Evolutionary conservation across 2,888 invertebrate genomes (phyloP).

Genomic region (Microlaimidae sp.): DNA sequence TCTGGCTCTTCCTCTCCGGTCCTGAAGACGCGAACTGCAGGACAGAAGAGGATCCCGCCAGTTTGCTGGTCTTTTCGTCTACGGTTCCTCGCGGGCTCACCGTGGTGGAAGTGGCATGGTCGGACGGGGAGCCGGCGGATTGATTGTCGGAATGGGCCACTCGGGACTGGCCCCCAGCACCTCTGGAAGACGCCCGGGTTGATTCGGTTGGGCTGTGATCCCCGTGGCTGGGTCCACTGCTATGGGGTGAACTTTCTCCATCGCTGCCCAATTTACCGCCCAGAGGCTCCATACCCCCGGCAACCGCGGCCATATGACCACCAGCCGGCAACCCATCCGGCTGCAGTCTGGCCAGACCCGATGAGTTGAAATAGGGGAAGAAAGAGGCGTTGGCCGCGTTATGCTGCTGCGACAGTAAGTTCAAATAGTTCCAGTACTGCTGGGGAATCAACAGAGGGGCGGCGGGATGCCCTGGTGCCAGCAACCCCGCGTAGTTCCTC

Average conservation of each 20-base stretch:
- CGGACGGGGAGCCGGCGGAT: too few relatives aligned
- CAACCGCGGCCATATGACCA: neutral
- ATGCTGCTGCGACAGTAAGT: neutral
- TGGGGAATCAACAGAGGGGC: conserved; percentile 25
- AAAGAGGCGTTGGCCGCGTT: conserved; percentile 17
- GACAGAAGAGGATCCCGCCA: too few relatives aligned
- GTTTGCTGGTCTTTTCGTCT: too few relatives aligned
- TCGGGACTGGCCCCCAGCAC: too few relatives aligned
- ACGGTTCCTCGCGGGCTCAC: too few relatives aligned
- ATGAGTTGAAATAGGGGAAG: conserved; percentile 15
- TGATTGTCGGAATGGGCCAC: too few relatives aligned
- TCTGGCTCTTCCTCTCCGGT: too few relatives aligned
- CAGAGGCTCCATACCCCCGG: neutral
- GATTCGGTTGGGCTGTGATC: conserved; percentile 9
- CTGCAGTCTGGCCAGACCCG: neutral
- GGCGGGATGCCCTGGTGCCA: neutral
- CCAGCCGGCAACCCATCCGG: neutral
- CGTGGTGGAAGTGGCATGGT: too few relatives aligned
- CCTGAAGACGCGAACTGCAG: too few relatives aligned
- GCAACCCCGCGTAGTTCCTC: conserved; percentile 4
- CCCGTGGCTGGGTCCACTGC: conserved; percentile 14
- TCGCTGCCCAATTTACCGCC: conserved; percentile 16
- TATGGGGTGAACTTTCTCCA: conserved; percentile 21
- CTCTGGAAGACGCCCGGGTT: too few relatives aligned
- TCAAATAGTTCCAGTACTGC: conserved; percentile 19